These are phyloP conservation scores for Trididemnum clinides DNA, from an alignment of 23 tunicate genomes.

Conservation along the genomic window DNA sequence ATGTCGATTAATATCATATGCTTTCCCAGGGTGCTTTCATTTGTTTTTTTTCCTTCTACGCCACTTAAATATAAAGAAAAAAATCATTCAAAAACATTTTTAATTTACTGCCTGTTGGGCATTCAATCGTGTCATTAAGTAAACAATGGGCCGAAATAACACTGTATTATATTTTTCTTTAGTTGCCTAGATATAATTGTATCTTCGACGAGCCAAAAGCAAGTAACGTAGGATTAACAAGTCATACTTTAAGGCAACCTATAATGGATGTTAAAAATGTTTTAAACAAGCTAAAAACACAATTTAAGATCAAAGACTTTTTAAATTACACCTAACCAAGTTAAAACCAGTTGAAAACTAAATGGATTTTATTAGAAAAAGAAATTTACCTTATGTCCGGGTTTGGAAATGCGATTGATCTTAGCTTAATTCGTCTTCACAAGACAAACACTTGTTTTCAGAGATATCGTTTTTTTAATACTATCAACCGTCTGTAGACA, in stretches of 20 bases:
- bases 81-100: not conserved
- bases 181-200: not conserved
- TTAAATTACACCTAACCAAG: too few species aligned
- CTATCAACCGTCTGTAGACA: too few species aligned
- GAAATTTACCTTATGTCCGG: too few species aligned
- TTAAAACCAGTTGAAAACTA: too few species aligned
- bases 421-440: too few species aligned
- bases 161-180: not conserved
- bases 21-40: not conserved
- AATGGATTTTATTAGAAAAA: too few species aligned
- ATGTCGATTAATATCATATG: slow-evolving; percentile 4
- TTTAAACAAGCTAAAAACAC: not conserved
- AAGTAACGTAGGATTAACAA: not conserved
- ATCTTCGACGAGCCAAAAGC: not conserved
- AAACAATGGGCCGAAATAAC: not conserved
- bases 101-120: not conserved
- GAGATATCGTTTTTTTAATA: too few species aligned
- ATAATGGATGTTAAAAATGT: slow-evolving; percentile 1
- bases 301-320: slow-evolving; percentile 12
- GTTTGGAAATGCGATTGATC: too few species aligned
- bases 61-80: too few species aligned
- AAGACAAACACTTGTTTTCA: too few species aligned
- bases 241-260: not conserved
- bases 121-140: slow-evolving; percentile 4
- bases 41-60: not conserved